Conservation (phyloP, 1,140 invertebrate species). For the Trichomalopsis sarcophagae region DNA sequence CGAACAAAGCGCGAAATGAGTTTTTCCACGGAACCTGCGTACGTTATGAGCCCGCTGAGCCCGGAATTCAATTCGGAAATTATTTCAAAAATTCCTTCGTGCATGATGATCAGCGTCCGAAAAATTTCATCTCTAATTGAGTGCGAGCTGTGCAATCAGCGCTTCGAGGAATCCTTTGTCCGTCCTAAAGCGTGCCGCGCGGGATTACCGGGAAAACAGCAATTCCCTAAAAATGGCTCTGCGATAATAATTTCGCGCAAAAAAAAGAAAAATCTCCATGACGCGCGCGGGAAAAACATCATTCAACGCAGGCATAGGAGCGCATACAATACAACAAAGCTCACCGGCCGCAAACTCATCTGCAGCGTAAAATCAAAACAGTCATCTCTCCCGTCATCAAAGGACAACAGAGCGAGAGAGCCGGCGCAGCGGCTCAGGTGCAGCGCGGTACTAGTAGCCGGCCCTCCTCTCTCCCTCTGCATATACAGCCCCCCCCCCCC, state of each 20-base stretch:
- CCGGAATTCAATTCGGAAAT: not conserved
- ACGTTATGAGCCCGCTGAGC: not conserved
- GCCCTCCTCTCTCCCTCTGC: not conserved
- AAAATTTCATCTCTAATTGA: not conserved
- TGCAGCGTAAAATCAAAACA: constrained; percentile 31
- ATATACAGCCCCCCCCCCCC: not conserved
- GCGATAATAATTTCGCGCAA: not conserved
- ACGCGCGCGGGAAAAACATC: not conserved
- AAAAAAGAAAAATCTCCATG: not conserved
- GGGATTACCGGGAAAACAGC: not conserved
- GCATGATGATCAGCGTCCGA: not conserved
- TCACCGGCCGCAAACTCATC: constrained; percentile 2
- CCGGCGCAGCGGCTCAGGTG: constrained; percentile 12
- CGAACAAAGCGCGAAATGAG: not conserved
- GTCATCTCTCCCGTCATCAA: constrained; percentile 23
- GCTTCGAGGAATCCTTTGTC: not conserved
- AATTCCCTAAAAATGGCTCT: not conserved
- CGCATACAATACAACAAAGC: not conserved
- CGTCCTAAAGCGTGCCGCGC: not conserved
- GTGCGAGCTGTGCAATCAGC: not conserved
- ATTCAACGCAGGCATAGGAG: not conserved
- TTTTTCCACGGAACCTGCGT: not conserved
- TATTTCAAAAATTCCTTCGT: not conserved
- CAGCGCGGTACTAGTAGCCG: not conserved
- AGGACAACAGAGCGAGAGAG: constrained; percentile 3